Evolutionary conservation across 2,113 vertebrate genomes (phyloP).

Genomic region (Nipponia nippon): DNA sequence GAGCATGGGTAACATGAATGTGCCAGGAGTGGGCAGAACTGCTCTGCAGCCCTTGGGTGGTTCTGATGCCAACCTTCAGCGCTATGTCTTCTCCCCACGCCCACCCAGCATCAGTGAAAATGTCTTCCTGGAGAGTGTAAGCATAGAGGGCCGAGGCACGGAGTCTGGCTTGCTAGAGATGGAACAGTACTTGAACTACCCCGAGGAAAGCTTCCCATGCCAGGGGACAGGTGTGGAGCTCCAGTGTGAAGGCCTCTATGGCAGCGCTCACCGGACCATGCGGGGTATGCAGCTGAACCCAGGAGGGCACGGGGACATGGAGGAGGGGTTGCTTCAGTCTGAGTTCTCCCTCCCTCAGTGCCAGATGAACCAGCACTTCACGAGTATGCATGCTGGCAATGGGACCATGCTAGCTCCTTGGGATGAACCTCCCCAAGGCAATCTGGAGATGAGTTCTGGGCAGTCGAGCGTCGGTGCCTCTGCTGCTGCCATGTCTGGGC

Average conservation of each 20-base stretch:
- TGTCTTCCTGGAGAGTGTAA: conserved; percentile 77
- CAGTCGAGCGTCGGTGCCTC: not conserved
- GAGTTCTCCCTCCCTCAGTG: conserved; percentile 81
- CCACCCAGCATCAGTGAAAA: conserved; percentile 93
- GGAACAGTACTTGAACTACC: conserved; percentile 77
- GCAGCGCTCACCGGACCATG: conserved; percentile 31
- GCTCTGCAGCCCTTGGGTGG: conserved; percentile 68
- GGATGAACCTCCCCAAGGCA: conserved; percentile 49
- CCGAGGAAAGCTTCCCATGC: conserved; percentile 55
- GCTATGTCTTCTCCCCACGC: conserved; percentile 85
- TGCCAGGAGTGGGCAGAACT: conserved; percentile 68
- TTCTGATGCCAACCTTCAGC: conserved; percentile 75
- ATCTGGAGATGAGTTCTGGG: not conserved
- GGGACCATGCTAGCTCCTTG: conserved; percentile 47
- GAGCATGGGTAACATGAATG: conserved; percentile 81
- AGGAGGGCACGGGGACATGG: conserved; percentile 47
- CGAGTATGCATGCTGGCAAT: conserved; percentile 30
- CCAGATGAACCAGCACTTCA: conserved; percentile 79
- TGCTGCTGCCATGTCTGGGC: not conserved
- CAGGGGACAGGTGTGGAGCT: conserved; percentile 53
- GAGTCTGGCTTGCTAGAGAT: conserved; percentile 74
- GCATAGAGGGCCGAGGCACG: conserved; percentile 57
- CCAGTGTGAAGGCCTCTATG: conserved; percentile 61
- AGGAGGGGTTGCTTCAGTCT: conserved; percentile 73
- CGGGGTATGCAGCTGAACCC: conserved; percentile 41